These are phyloP conservation scores for Linepithema humile DNA, from an alignment of 1,140 invertebrate genomes.

Conservation along the genomic window DNA sequence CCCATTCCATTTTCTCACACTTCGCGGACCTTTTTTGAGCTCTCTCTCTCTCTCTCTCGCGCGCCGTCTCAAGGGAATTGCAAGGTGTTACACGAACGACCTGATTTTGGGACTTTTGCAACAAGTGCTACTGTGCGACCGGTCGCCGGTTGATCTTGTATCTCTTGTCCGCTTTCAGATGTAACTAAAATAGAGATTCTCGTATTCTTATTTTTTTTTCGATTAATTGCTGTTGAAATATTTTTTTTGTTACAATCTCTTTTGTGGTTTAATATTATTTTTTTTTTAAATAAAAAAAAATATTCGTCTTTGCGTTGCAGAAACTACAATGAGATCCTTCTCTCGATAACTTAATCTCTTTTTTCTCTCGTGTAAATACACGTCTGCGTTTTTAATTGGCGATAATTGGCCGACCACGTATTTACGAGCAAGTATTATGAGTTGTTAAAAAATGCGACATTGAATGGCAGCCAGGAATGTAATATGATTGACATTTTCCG, in stretches of 20 bases:
- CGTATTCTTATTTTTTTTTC: background rate
- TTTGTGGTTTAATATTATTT: background rate
- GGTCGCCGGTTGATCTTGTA: background rate
- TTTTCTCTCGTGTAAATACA: background rate
- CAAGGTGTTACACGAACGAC: conserved; percentile 62
- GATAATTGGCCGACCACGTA: conserved; percentile 52
- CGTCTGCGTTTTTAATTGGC: conserved; percentile 52
- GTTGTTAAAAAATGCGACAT: conserved; percentile 1
- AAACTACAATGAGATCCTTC: background rate
- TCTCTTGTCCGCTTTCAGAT: background rate
- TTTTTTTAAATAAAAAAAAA: background rate
- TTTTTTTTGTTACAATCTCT: background rate
- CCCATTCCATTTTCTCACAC: conserved; percentile 59
- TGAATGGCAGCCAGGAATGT: background rate
- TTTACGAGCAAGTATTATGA: conserved; percentile 54
- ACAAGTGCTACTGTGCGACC: conserved; percentile 75
- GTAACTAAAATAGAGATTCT: background rate
- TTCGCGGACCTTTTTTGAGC: background rate
- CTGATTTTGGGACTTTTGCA: conserved; percentile 70
- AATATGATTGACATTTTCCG: background rate
- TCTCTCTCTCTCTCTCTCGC: background rate
- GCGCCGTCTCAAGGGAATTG: conserved; percentile 3
- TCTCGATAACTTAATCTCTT: background rate
- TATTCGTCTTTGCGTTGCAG: background rate
- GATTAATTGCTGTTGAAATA: background rate